These are phyloP conservation scores for Drosophila limbata DNA, from an alignment of 2,888 invertebrate species.

Conservation along the genomic window DNA sequence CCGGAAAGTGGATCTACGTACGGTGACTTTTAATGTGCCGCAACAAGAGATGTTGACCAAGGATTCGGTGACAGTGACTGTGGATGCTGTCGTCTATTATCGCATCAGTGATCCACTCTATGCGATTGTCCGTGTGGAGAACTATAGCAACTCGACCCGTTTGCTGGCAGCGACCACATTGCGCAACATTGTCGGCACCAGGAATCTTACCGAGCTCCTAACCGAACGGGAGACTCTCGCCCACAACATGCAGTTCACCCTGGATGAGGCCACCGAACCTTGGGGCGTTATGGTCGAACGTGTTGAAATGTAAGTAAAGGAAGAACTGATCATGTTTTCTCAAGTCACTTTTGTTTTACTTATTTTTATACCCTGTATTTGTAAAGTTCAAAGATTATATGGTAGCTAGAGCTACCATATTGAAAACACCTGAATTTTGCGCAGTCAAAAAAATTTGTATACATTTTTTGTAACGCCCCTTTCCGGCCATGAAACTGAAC, in stretches of 20 bases:
- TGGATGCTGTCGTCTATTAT: conserved; percentile 95
- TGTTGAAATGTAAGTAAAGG: conserved; percentile 93
- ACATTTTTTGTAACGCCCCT: too few species aligned
- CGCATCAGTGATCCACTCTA: conserved; percentile 92
- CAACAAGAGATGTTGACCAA: conserved; percentile 98
- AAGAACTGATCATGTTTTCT: not conserved
- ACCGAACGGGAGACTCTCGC: conserved; percentile 97
- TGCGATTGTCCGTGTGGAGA: conserved; percentile 90
- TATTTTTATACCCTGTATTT: too few species aligned
- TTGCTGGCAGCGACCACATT: conserved; percentile 93
- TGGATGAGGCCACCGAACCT: conserved; percentile 90
- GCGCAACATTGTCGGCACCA: conserved; percentile 95
- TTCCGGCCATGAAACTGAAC: too few species aligned
- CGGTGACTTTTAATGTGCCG: conserved; percentile 97
- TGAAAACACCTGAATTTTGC: too few species aligned
- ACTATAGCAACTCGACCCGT: conserved; percentile 93
- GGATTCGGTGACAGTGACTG: conserved; percentile 97
- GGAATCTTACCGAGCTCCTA: conserved; percentile 95
- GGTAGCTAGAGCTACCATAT: too few species aligned
- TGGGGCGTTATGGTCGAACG: conserved; percentile 98
- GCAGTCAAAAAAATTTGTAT: too few species aligned
- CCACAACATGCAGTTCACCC: conserved; percentile 93
- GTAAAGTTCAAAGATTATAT: too few species aligned
- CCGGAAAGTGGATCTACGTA: conserved; percentile 95
- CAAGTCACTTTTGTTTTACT: too few species aligned